Evolutionary conservation across 2,113 vertebrate species (phyloP).

Genomic region (Megalops atlanticus): DNA sequence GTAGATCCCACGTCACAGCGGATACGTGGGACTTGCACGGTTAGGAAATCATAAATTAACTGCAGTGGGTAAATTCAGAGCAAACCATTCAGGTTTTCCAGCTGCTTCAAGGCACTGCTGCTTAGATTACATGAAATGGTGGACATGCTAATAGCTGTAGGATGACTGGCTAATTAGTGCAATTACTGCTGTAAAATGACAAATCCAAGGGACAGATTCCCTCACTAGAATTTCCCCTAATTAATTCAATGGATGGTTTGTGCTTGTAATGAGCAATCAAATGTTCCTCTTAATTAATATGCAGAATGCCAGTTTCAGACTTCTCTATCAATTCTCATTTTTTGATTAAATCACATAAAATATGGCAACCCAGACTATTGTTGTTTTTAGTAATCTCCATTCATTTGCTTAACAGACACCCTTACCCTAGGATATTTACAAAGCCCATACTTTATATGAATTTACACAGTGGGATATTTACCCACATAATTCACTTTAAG

Average conservation of each 20-base stretch:
- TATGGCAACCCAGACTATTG: background rate
- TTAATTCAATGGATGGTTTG: slow-evolving; percentile 18
- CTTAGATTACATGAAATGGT: slow-evolving; percentile 7
- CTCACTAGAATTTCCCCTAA: background rate
- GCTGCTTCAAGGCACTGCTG: background rate
- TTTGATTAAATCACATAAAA: background rate
- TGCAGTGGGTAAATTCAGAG: background rate
- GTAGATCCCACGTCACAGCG: background rate
- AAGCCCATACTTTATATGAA: no score
- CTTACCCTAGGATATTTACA: no score
- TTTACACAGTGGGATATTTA: no score
- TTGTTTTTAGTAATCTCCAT: background rate
- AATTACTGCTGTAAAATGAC: slow-evolving; percentile 19
- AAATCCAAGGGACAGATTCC: background rate
- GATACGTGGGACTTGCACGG: background rate
- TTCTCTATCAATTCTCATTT: background rate
- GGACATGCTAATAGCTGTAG: slow-evolving; percentile 10
- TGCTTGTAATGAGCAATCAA: slow-evolving; percentile 16
- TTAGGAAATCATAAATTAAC: background rate
- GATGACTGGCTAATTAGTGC: slow-evolving; percentile 23
- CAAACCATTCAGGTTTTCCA: slow-evolving; percentile 5
- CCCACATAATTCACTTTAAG: no score
- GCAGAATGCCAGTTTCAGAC: background rate
- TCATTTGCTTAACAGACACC: no score
- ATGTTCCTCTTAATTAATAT: slow-evolving; percentile 3